Percentiles rank a stretch among this genome's conserved stretches.
These are phyloP conservation scores for Luperina testacea DNA, from an alignment of 2,888 invertebrate genomes.

Conservation along the genomic window DNA sequence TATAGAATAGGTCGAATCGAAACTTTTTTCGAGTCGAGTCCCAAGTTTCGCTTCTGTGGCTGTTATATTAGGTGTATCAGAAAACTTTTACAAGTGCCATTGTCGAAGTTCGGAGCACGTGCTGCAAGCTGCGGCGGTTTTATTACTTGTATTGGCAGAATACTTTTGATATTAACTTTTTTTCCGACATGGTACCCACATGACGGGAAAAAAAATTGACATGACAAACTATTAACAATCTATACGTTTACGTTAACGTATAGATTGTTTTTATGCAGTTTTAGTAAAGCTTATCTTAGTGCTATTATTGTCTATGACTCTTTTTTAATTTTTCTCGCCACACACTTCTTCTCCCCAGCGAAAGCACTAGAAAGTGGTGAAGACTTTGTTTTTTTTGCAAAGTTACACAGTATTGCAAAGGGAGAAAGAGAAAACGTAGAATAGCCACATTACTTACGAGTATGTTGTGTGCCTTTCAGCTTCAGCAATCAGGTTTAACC, in stretches of 20 bases:
- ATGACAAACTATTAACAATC: too few species aligned
- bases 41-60: slow-evolving; percentile 23
- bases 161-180: slow-evolving; percentile 38
- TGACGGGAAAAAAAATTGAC: too few species aligned
- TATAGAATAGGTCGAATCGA: not conserved
- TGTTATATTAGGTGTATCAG: slow-evolving; percentile 27
- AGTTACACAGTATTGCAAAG: not conserved
- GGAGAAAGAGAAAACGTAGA: not conserved
- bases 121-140: slow-evolving; percentile 32
- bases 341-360: too few species aligned
- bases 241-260: too few species aligned
- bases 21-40: not conserved
- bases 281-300: not conserved
- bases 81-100: slow-evolving; percentile 43
- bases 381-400: not conserved
- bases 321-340: not conserved
- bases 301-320: not conserved
- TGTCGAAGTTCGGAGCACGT: slow-evolving; percentile 42
- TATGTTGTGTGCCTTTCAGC: not conserved
- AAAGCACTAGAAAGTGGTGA: too few species aligned
- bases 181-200: not conserved
- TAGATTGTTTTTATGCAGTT: not conserved
- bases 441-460: not conserved
- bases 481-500: not conserved
- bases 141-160: slow-evolving; percentile 44